Evolutionary conservation across 1,140 invertebrate genomes (phyloP).

Genomic region (Agrilus planipennis): DNA sequence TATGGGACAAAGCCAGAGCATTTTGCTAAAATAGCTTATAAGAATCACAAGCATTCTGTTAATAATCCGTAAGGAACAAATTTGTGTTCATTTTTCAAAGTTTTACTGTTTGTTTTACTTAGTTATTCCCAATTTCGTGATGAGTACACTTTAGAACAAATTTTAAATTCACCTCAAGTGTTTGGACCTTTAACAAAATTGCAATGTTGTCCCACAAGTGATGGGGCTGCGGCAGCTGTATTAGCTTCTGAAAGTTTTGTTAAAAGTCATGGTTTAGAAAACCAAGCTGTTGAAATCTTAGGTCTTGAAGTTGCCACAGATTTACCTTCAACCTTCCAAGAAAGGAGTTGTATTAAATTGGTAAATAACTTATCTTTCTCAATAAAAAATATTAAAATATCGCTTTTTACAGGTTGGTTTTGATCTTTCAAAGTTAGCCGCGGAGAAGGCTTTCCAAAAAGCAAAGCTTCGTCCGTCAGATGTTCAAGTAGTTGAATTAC

Average conservation of each 20-base stretch:
- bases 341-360: constrained; percentile 81
- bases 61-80: constrained; percentile 75
- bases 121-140: constrained; percentile 85
- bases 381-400: constrained; percentile 4
- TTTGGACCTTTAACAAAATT: constrained; percentile 87
- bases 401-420: constrained; percentile 60
- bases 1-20: constrained; percentile 88
- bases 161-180: constrained; percentile 72
- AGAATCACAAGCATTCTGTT: constrained; percentile 93
- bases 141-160: constrained; percentile 81
- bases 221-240: constrained; percentile 87
- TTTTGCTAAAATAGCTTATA: constrained; percentile 94
- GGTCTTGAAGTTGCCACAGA: constrained; percentile 96
- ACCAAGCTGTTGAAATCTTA: constrained; percentile 85
- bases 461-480: constrained; percentile 63
- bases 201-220: constrained; percentile 95
- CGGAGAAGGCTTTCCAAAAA: constrained; percentile 68
- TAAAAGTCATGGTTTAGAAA: constrained; percentile 62
- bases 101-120: constrained; percentile 13
- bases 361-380: constrained; percentile 29
- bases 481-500: constrained; percentile 95
- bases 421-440: constrained; percentile 87
- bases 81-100: constrained; percentile 1
- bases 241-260: constrained; percentile 89
- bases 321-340: constrained; percentile 68